phyloP scores from a whole-genome alignment of 2,113 vertebrate genomes.

The Zingel zingel region DNA sequence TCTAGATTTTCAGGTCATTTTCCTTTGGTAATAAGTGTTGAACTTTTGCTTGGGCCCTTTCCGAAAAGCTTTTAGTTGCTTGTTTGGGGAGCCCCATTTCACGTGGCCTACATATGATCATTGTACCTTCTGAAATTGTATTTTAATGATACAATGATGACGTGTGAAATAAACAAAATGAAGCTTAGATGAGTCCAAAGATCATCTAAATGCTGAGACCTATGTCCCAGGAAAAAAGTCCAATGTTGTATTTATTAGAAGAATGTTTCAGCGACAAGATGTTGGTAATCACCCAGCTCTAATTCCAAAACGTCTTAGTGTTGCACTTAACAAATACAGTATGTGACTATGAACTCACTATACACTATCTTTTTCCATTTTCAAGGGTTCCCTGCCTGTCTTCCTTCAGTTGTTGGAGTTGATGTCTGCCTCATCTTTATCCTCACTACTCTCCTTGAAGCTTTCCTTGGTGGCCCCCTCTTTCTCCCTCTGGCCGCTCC shows the following conservation, averaged over 20 bases:
- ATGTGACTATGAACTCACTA: constrained; percentile 5
- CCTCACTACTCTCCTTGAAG: constrained; percentile 87
- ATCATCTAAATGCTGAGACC: background rate
- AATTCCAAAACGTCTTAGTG: background rate
- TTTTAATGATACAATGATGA: too few relatives aligned
- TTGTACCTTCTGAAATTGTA: too few relatives aligned
- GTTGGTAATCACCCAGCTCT: background rate
- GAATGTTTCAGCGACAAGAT: too few relatives aligned
- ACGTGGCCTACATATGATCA: too few relatives aligned
- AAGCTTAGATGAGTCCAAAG: background rate
- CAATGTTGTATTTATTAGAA: too few relatives aligned
- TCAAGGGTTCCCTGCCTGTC: constrained; percentile 1
- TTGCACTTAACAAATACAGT: background rate
- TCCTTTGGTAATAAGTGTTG: background rate
- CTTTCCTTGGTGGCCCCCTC: constrained; percentile 83
- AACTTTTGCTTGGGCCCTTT: background rate
- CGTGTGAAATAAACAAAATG: too few relatives aligned
- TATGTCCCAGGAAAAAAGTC: too few relatives aligned
- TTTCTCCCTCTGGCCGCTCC: constrained; percentile 85
- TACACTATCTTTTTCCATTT: background rate
- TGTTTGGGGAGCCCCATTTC: too few relatives aligned
- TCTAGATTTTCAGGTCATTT: background rate
- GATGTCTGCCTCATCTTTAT: constrained; percentile 85
- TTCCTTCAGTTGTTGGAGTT: constrained; percentile 76
- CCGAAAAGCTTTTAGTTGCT: too few relatives aligned